phyloP scores from a whole-genome alignment of 2,797 vertebrate genomes.

The Sebastes melanostomus region DNA sequence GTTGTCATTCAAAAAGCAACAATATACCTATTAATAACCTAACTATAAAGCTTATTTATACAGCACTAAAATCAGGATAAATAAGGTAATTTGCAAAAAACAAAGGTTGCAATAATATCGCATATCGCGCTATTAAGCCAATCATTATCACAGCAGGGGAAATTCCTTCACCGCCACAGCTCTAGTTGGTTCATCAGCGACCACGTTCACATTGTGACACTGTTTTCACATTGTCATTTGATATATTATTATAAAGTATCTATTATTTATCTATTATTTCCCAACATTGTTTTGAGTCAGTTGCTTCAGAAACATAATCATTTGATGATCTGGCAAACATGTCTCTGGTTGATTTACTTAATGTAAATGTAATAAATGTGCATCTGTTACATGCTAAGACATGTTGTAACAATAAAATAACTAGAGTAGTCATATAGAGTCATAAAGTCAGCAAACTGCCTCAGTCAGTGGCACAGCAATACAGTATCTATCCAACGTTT shows the following conservation, averaged over 20 bases:
- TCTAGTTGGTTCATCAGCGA: not conserved
- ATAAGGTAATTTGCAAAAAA: too few relatives aligned
- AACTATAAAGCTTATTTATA: not conserved
- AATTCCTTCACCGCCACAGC: too few relatives aligned
- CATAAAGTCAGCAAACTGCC: not conserved
- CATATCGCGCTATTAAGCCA: too few relatives aligned
- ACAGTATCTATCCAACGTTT: not conserved
- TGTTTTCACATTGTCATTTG: not conserved
- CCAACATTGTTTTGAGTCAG: not conserved
- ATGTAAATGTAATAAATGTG: not conserved
- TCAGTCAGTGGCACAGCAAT: not conserved
- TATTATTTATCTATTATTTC: not conserved
- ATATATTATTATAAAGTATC: not conserved
- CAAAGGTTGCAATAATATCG: too few relatives aligned
- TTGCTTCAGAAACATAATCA: not conserved
- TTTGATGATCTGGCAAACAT: not conserved
- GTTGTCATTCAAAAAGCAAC: too few relatives aligned
- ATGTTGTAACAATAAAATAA: not conserved
- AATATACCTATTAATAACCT: not conserved
- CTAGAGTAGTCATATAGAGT: not conserved
- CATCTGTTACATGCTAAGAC: not conserved
- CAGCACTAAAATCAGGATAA: too few relatives aligned
- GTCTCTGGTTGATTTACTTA: not conserved
- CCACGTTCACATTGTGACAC: not conserved
- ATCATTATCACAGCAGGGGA: too few relatives aligned